Evolutionary conservation across 1,140 invertebrate species (phyloP).

Genomic region (Ericerus pela): DNA sequence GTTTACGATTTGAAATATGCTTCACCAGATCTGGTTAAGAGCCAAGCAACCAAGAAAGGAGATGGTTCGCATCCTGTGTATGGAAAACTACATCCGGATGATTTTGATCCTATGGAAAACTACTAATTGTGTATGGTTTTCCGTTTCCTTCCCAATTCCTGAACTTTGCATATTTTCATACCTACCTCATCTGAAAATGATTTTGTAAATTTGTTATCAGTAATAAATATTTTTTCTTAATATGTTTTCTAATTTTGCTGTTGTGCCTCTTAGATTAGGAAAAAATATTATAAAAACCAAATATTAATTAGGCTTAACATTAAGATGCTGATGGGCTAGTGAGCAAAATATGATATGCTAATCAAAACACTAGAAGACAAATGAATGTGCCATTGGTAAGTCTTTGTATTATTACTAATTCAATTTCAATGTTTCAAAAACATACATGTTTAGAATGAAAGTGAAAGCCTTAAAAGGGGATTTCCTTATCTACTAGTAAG

Average conservation of each 20-base stretch:
- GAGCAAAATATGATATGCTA: no score
- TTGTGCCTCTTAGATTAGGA: no score
- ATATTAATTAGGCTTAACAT: background rate
- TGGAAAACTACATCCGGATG: background rate
- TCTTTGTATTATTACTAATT: no score
- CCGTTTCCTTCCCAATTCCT: background rate
- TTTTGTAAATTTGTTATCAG: background rate
- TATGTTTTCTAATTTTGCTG: no score
- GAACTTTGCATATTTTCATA: background rate
- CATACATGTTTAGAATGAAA: no score
- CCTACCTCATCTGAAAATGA: background rate
- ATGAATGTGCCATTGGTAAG: no score
- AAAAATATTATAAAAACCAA: background rate
- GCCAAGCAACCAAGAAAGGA: slow-evolving; percentile 15
- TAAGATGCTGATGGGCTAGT: no score
- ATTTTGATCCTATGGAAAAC: background rate
- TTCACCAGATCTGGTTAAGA: slow-evolving; percentile 33
- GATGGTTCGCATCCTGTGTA: slow-evolving; percentile 17
- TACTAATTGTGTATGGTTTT: background rate
- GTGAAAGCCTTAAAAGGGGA: no score
- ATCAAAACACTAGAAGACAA: no score
- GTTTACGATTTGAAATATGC: slow-evolving; percentile 49
- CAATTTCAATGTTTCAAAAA: no score
- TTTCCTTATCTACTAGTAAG: no score
- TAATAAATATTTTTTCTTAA: background rate